A percentile compares a stretch with the other conserved stretches of the same genome.
Evolutionary conservation across 2,888 invertebrate genomes (phyloP).

Genomic region (Chalcis sispes): DNA sequence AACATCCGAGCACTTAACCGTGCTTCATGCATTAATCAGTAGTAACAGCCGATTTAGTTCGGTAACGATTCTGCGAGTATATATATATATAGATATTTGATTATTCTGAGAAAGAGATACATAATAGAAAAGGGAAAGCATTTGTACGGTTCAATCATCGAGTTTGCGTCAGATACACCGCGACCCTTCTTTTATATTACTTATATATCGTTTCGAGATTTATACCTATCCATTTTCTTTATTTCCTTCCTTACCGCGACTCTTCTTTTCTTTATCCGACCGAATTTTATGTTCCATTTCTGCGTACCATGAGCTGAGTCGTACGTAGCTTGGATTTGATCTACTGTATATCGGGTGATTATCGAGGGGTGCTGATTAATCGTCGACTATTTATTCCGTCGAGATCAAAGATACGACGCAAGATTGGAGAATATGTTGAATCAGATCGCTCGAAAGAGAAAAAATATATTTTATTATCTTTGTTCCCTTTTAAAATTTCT

Average conservation of each 20-base stretch:
- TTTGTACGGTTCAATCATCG: constrained; percentile 34
- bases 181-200: constrained; percentile 2
- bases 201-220: background rate
- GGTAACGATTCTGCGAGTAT: too few relatives aligned
- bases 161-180: constrained; percentile 29
- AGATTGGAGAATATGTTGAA: too few relatives aligned
- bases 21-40: too few relatives aligned
- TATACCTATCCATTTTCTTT: constrained; percentile 18
- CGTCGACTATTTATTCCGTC: background rate
- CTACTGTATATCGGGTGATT: background rate
- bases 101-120: background rate
- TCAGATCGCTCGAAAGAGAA: too few relatives aligned
- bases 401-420: background rate
- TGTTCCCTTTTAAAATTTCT: too few relatives aligned
- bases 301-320: background rate
- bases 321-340: constrained; percentile 6
- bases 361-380: constrained; percentile 20
- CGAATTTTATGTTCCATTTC: background rate
- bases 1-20: too few relatives aligned
- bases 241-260: background rate
- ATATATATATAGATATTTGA: too few relatives aligned
- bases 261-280: background rate
- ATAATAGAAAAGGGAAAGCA: constrained; percentile 18
- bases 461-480: too few relatives aligned
- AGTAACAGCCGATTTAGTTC: too few relatives aligned